These are phyloP conservation scores for Melanargia galathea DNA, from an alignment of 2,888 invertebrate genomes.

Conservation along the genomic window DNA sequence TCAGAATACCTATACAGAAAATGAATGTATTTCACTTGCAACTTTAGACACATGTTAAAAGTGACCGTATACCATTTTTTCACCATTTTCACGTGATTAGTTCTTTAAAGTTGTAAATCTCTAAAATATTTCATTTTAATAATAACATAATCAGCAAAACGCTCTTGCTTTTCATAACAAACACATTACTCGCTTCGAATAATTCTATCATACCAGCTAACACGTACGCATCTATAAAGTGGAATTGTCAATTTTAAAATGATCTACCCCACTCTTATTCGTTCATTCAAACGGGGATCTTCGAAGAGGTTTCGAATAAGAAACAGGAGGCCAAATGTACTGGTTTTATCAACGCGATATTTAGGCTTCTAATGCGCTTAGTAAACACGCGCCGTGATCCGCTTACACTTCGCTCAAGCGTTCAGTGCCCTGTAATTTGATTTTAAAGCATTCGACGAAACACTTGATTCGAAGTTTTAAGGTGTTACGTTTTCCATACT, in stretches of 20 bases:
- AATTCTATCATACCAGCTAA: slow-evolving; percentile 2
- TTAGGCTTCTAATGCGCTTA: slow-evolving; percentile 67
- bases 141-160: background rate
- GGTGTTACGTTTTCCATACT: too few species aligned
- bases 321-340: slow-evolving; percentile 6
- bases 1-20: too few species aligned
- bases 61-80: too few species aligned
- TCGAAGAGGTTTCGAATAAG: background rate
- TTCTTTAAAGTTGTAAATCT: too few species aligned
- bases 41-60: too few species aligned
- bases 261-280: background rate
- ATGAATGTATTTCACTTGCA: too few species aligned
- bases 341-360: slow-evolving; percentile 48
- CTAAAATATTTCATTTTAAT: background rate
- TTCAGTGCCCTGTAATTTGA: slow-evolving; percentile 7
- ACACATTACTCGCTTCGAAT: slow-evolving; percentile 3
- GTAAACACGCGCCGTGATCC: slow-evolving; percentile 65
- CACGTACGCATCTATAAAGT: background rate
- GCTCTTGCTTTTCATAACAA: background rate
- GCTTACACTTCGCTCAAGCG: slow-evolving; percentile 55
- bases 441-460: slow-evolving; percentile 14
- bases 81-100: too few species aligned
- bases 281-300: background rate
- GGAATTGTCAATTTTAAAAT: background rate
- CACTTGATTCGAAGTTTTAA: slow-evolving; percentile 39